Evolutionary conservation across 1,140 invertebrate species (phyloP).

Genomic region (Watersipora subatra): DNA sequence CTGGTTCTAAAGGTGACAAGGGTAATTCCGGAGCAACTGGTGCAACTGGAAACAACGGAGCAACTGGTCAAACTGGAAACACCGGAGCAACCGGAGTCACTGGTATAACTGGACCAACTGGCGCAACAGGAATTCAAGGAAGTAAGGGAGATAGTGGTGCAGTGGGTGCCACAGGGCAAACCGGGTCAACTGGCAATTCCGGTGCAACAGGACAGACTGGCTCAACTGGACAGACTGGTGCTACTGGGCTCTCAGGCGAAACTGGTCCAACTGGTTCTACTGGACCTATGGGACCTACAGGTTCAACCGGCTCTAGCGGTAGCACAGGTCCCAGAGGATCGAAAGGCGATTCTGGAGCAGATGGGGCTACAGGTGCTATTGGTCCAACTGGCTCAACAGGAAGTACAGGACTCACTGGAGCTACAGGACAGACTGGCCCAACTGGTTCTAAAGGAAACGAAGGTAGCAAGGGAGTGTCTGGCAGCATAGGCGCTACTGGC

Average conservation of each 20-base stretch:
- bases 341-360: slow-evolving; percentile 1
- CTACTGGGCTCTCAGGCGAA: slow-evolving; percentile 4
- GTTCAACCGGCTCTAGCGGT: not conserved
- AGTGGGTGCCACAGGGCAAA: slow-evolving; percentile 8
- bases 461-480: slow-evolving; percentile 1
- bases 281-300: not conserved
- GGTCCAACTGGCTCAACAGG: slow-evolving; percentile 4
- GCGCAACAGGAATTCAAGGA: slow-evolving; percentile 5
- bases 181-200: slow-evolving; percentile 7
- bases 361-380: slow-evolving; percentile 7
- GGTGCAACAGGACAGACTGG: slow-evolving; percentile 9
- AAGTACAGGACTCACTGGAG: slow-evolving; percentile 1
- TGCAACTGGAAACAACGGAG: slow-evolving; percentile 5
- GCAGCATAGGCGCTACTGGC: slow-evolving; percentile 9
- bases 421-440: slow-evolving; percentile 4
- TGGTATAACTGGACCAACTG: not conserved
- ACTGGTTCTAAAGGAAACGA: slow-evolving; percentile 2
- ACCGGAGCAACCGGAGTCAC: slow-evolving; percentile 9
- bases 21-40: slow-evolving; percentile 6
- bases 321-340: not conserved
- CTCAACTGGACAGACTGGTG: slow-evolving; percentile 5
- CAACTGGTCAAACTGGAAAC: slow-evolving; percentile 4
- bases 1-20: not conserved
- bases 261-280: not conserved
- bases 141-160: slow-evolving; percentile 3